Base-by-base conservation (phyloP, 2,113 vertebrate species). In the Tauraco erythrolophus region DNA sequence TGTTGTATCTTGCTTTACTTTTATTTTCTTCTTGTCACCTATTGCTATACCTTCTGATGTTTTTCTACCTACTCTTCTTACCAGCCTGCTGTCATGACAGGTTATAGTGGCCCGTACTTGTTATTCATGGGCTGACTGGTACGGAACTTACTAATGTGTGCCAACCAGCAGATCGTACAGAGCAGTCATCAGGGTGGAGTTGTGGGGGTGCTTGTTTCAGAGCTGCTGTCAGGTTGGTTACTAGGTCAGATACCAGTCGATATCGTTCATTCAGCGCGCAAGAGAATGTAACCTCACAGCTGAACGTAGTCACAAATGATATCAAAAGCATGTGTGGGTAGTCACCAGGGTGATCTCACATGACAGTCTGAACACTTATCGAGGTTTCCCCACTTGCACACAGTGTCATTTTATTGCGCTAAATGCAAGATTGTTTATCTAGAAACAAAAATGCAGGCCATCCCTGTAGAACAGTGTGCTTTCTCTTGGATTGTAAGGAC, bases 301-400 rank as follows among this genome's bases (percentile, higher is more conserved):
- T 66, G 60, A 66, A 66, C 17, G 28, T 13, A 51, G 27, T 57
- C 1, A 0, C 22, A 30, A 33, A 11, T 0, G 0, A 7, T 61
- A 31, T 11, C 14, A 11, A 35, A 85, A 87, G 33, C 33, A 4
- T 11, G 4, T 57, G 14, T 48, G 21, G 41, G 45, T 8, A 41
- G 56, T 43, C 65, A 61, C 24, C 9, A 48, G 37, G 24, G 19
- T 2, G 1, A 46, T 57, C 77, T 69, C 27, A 1, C 11, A 3
- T 30, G 30, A 11, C 66, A 82, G 37, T 12, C 27, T 70, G 54
- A 37, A 54, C 11, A 4, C 48, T 53, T 53, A 8, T 14, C 56
- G 68, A 86, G 66, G 25, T 51, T 19, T 46, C 56, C 28, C 21
- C 17, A 7, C 24, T 60, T 27, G 43, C 43, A 35, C 60, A 41